Base-by-base conservation (phyloP, 2,797 vertebrate genomes). In the Pseudotriccus pelzelni region DNA sequence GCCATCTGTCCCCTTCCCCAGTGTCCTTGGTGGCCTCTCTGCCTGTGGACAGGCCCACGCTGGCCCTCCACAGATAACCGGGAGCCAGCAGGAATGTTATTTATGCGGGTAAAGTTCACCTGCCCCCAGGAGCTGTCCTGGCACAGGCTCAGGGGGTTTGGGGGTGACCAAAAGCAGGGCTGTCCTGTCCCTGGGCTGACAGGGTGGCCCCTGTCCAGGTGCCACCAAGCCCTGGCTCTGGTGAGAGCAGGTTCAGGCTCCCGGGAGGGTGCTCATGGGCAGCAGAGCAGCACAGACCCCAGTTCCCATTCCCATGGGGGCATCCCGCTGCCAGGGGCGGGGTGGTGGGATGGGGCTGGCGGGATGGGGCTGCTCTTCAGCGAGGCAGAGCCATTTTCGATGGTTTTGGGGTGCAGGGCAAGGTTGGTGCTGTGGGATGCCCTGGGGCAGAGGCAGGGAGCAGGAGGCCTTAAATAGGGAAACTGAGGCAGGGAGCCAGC, bases 401-500 rank as follows among this genome's bases (percentile, higher is more conserved):
- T 17, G 62, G 8, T 75, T 84, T 84, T 34, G 72, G 83, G 75
- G 63, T 12, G 62, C 53, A 2, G 59, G 6, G 39, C 10, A 3
- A 6, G 25, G 6, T 12, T 19, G 37, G 37, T 34, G 49, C 24
- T 80, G 19, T 9, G 1, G 4, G 12, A 1, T 32, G 36, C 58
- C 50, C 30, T 36, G 4, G 63, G 34, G 41, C n/a, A 52, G 46
- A 36, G 28, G 60, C 28, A 25, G 68, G 43, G 46, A 52, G 46
- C 7, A 0, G 62, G 30, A 50, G 1, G 2, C 22, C 22, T 1
- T 2, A 7, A 7, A 9, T 16, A 5, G 84, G 88, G 94, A 96
- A 94, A 95, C 90, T 73, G 94, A 96, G 95, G 94, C 95, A 87
- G 22, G 1, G 84, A 24, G n/a, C 22, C 56, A 4, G 50, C 60